Percentiles rank a stretch among this genome's conserved stretches.
Conservation (phyloP, 2,113 vertebrate species). For the Gasterosteus nipponicus region DNA sequence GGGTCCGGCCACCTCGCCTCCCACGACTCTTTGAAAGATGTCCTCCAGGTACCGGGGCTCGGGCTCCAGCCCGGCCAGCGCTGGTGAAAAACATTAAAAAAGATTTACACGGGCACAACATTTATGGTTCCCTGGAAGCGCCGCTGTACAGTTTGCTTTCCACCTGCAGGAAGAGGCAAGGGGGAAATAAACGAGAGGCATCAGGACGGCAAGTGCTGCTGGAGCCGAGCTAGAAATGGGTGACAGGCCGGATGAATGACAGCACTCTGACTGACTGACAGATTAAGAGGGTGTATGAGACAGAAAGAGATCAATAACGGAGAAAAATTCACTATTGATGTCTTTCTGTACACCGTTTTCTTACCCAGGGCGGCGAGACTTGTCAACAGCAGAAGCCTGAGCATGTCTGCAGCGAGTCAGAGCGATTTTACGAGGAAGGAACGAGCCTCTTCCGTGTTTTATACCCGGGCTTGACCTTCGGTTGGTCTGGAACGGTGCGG, state of each 20-base stretch:
- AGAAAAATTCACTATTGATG: neutral
- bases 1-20: constrained; percentile 75
- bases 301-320: constrained; percentile 34
- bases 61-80: constrained; percentile 74
- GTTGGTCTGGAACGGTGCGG: neutral
- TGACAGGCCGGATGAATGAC: constrained; percentile 18
- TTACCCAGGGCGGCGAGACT: constrained; percentile 70
- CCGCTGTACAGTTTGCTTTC: neutral
- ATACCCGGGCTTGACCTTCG: constrained; percentile 58
- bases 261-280: constrained; percentile 8
- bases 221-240: neutral
- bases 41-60: constrained; percentile 71
- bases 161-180: neutral
- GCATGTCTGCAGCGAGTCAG: constrained; percentile 75
- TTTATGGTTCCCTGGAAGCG: constrained; percentile 5
- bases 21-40: constrained; percentile 79
- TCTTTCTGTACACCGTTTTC: constrained; percentile 21
- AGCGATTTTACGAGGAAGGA: constrained; percentile 16
- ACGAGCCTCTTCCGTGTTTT: constrained; percentile 46
- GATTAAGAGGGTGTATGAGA: constrained; percentile 5
- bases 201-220: neutral
- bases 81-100: constrained; percentile 36
- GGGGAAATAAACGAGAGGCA: neutral
- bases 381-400: constrained; percentile 79
- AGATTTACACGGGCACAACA: neutral